These are phyloP conservation scores for Oostethus manadensis DNA, from an alignment of 2,113 vertebrate genomes.

Conservation along the genomic window DNA sequence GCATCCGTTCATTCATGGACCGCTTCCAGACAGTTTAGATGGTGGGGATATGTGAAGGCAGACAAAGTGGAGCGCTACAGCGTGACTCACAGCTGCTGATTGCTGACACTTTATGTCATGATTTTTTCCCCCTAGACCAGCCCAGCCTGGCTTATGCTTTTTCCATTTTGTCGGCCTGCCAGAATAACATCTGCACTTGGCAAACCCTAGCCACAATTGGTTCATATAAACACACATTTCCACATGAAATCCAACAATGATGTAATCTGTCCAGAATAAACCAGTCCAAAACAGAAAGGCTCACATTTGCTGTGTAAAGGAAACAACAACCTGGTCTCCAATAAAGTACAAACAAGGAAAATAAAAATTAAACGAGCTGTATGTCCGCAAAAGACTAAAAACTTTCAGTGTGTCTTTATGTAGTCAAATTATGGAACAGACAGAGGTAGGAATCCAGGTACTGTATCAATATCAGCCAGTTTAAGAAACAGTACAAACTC, in stretches of 20 bases:
- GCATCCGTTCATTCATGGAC: slow-evolving; percentile 27
- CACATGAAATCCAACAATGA: slow-evolving; percentile 18
- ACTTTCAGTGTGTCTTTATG: too few species aligned
- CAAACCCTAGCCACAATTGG: slow-evolving; percentile 18
- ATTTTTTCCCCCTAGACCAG: slow-evolving; percentile 56
- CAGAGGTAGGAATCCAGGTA: too few species aligned
- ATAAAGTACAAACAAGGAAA: too few species aligned
- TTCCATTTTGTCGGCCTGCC: slow-evolving; percentile 41
- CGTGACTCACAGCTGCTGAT: slow-evolving; percentile 61
- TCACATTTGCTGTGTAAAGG: too few species aligned
- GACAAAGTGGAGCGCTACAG: slow-evolving; percentile 18
- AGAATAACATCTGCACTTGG: slow-evolving; percentile 53
- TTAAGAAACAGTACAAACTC: too few species aligned
- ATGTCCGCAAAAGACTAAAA: too few species aligned
- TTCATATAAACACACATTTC: slow-evolving; percentile 37
- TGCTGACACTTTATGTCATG: slow-evolving; percentile 61
- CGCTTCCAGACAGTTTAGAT: slow-evolving; percentile 28
- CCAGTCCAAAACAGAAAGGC: too few species aligned
- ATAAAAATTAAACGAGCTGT: too few species aligned
- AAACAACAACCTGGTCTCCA: too few species aligned
- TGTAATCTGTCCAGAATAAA: slow-evolving; percentile 1
- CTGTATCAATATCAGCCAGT: too few species aligned
- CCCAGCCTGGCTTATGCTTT: slow-evolving; percentile 38
- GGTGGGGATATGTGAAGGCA: slow-evolving; percentile 17
- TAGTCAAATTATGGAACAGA: too few species aligned